Base-by-base conservation (phyloP, 2,888 invertebrate species). In the Eurytoma adleriae region DNA sequence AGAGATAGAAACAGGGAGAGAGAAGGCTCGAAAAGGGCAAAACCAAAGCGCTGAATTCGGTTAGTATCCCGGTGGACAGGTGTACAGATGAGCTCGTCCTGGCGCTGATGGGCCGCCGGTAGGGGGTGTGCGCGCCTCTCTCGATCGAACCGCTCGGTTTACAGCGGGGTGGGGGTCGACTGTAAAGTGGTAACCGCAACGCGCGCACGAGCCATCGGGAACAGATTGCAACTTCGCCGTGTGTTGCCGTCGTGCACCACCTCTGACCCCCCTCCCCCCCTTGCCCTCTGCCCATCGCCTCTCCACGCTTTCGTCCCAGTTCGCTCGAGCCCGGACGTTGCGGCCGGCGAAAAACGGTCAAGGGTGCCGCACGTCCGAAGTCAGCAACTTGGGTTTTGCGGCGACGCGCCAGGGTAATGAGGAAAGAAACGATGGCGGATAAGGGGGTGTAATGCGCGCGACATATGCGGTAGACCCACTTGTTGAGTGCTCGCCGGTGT, bases 171-270 rank as follows among this genome's bases (percentile, higher is more conserved):
- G 30, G 30, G 10, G 56, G 69, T 84, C 82, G 84, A 86, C 85
- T 87, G 86, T 87, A 87, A 87, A 89, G 88, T 86, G 86, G 86
- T 86, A 87, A 87, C 88, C 88, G 83, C 88, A 87, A 86, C 86
- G 84, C 83, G 84, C 84, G 40, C 80, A 85, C 84, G 84, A 86
- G 83, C 87, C 85, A 89, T 87, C 86, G 85, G 83, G 84, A 89
- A 88, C 88, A 87, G 88, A 89, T 88, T 89, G 88, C 86, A 86
- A 87, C 87, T 87, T 86, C 84, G 79, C 81, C 80, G 82, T 84
- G 62, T 16, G 27, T 64, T 64, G 12, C 40, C 62, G 30, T 16
- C 27, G 27, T 27, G 27, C 20, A 14, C 10, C 68, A 3, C 40
- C 30, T 4, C 52, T 56, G 10, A 18, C 70, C 61, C 64, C 7